These are phyloP conservation scores for Ctenopoma kingsleyae DNA, from an alignment of 2,797 vertebrate genomes.

Conservation along the genomic window DNA sequence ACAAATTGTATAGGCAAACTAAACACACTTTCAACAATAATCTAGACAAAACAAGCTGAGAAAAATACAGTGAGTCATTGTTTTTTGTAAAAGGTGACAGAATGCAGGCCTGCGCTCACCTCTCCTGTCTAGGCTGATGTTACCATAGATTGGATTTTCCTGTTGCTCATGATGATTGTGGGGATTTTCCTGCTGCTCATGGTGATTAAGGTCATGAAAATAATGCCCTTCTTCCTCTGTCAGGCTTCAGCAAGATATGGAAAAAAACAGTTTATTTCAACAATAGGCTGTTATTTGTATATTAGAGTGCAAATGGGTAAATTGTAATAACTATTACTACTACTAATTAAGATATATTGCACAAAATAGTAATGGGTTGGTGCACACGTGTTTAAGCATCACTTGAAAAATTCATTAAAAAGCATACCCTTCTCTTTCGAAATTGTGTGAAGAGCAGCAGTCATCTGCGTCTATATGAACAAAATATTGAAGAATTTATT, in stretches of 20 bases:
- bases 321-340: neutral
- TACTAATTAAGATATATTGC: neutral
- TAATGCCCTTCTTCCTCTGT: constrained; percentile 57
- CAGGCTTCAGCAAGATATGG: constrained; percentile 35
- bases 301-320: neutral
- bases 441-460: constrained; percentile 19
- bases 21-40: neutral
- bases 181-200: constrained; percentile 70
- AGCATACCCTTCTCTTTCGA: constrained; percentile 60
- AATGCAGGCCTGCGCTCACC: constrained; percentile 57
- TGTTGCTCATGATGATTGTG: constrained; percentile 50
- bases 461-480: constrained; percentile 46
- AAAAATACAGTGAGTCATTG: neutral
- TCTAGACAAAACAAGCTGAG: too few species aligned
- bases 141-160: constrained; percentile 87
- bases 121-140: constrained; percentile 74
- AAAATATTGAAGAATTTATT: constrained; percentile 13
- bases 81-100: constrained; percentile 14
- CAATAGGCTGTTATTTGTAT: constrained; percentile 5
- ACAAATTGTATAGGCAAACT: neutral
- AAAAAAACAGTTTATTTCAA: constrained; percentile 5
- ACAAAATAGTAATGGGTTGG: neutral
- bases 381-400: too few species aligned
- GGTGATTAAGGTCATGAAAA: constrained; percentile 39
- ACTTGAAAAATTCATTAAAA: neutral